These are phyloP conservation scores for Platorchestia sp. DNA, from an alignment of 1,140 invertebrate species.

Conservation along the genomic window DNA sequence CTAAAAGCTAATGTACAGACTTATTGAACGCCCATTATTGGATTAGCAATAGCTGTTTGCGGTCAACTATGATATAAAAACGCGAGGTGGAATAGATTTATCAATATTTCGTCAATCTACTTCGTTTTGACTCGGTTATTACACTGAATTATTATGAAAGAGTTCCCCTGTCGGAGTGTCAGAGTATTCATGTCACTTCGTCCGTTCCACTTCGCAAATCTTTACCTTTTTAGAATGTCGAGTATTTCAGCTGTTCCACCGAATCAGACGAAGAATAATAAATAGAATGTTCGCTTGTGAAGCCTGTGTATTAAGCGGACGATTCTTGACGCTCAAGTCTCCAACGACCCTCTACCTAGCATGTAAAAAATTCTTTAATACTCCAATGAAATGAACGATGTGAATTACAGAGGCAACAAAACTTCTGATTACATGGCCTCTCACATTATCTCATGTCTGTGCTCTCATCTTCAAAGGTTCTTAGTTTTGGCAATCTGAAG, in stretches of 20 bases:
- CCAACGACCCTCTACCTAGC: background rate
- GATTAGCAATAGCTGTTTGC: too few species aligned
- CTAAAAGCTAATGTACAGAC: background rate
- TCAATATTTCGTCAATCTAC: background rate
- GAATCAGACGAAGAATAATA: background rate
- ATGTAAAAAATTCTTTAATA: background rate
- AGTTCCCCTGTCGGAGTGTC: background rate
- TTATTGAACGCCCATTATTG: too few species aligned
- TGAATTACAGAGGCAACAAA: background rate
- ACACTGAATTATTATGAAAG: background rate
- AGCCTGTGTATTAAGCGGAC: background rate
- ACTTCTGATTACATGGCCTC: background rate
- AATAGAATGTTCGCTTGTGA: background rate
- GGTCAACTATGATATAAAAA: too few species aligned
- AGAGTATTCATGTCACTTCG: background rate
- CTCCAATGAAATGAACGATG: background rate
- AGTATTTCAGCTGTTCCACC: background rate
- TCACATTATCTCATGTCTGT: background rate
- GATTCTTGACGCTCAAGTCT: background rate
- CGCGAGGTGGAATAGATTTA: too few species aligned
- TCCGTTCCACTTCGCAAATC: background rate
- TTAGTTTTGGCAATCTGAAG: background rate
- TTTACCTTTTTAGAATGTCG: background rate
- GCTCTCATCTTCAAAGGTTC: background rate
- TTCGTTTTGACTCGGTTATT: background rate